Conservation (phyloP, 2,797 vertebrate genomes). For the Perodicticus potto region DNA sequence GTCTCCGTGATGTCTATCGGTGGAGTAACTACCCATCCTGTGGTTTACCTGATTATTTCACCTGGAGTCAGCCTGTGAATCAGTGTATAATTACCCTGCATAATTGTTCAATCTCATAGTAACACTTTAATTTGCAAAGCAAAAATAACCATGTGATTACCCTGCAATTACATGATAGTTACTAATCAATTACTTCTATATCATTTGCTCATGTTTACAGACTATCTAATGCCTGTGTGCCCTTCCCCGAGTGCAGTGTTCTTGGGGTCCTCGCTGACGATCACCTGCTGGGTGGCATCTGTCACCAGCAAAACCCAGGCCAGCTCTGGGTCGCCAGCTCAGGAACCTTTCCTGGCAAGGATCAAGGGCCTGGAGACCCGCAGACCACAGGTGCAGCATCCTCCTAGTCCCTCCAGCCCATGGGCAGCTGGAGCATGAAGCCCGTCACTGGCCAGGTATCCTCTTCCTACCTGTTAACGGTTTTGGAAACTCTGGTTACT, state of each 20-base stretch:
- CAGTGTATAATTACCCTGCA: constrained; percentile 77
- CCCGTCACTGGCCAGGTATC: neutral
- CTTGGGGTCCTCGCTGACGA: neutral
- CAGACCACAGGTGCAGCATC: too few species aligned
- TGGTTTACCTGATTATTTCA: constrained; percentile 47
- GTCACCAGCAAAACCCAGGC: neutral
- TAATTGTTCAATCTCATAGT: constrained; percentile 86
- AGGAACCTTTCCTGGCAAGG: neutral
- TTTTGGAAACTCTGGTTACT: neutral
- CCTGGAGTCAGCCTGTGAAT: constrained; percentile 69
- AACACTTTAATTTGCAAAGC: constrained; percentile 87
- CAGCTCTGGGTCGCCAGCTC: neutral
- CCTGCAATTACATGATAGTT: constrained; percentile 85
- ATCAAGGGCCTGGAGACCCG: too few species aligned
- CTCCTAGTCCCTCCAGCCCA: neutral
- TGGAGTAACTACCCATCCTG: neutral
- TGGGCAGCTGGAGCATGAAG: rapidly evolving
- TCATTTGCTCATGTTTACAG: constrained; percentile 66
- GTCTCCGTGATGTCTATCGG: rapidly evolving
- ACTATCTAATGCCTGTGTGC: neutral
- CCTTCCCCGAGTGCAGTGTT: neutral
- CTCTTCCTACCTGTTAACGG: neutral
- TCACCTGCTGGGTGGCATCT: neutral
- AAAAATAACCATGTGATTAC: constrained; percentile 88
- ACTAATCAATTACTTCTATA: constrained; percentile 85